These are phyloP conservation scores for Cybosia mesomella DNA, from an alignment of 2,888 invertebrate species.

Conservation along the genomic window DNA sequence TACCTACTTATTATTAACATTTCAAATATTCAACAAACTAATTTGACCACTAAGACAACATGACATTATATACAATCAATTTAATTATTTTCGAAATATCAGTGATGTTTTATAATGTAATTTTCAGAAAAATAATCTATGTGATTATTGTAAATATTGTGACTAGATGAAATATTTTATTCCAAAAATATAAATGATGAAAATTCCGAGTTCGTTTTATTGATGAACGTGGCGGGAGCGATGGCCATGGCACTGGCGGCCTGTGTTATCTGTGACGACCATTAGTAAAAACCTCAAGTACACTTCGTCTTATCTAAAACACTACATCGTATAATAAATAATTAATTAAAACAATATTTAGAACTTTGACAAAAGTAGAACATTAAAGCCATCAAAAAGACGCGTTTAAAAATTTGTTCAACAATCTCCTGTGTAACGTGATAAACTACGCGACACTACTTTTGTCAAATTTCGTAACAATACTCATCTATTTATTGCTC, in stretches of 20 bases:
- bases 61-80: constrained; percentile 52
- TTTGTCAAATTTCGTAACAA: constrained; percentile 75
- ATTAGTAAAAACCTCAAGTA: constrained; percentile 65
- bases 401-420: constrained; percentile 52
- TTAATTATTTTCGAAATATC: constrained; percentile 52
- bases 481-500: constrained; percentile 81
- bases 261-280: constrained; percentile 33
- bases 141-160: constrained; percentile 55
- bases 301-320: constrained; percentile 65
- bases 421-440: constrained; percentile 54
- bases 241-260: constrained; percentile 7
- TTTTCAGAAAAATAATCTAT: constrained; percentile 59
- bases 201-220: constrained; percentile 36
- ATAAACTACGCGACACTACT: constrained; percentile 58
- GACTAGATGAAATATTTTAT: constrained; percentile 50
- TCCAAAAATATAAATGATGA: constrained; percentile 66
- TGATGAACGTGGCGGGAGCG: constrained; percentile 22
- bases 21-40: constrained; percentile 54
- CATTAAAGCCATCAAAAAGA: constrained; percentile 60
- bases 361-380: constrained; percentile 76
- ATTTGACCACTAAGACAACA: constrained; percentile 55
- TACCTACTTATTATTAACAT: constrained; percentile 48
- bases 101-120: constrained; percentile 38
- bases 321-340: constrained; percentile 62
- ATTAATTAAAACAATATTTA: constrained; percentile 65